Percentiles rank a stretch among this genome's conserved stretches.
Evolutionary conservation across 2,113 vertebrate genomes (phyloP).

Genomic region (Sclerurus mexicanus): DNA sequence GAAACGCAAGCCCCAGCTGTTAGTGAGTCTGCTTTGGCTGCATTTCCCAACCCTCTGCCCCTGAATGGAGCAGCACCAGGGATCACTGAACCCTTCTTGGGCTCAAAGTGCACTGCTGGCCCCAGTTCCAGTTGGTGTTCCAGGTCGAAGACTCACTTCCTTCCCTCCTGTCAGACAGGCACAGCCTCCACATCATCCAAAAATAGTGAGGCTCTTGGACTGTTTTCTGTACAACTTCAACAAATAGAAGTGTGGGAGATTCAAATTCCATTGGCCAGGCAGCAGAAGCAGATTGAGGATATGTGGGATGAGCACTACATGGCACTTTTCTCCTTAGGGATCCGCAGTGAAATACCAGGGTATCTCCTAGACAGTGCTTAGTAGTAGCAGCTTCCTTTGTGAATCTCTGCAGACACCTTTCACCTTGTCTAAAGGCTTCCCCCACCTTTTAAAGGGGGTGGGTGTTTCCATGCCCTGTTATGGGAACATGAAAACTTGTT

Average conservation of each 20-base stretch:
- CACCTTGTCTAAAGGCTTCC: not conserved
- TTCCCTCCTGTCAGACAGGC: not conserved
- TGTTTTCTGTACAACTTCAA: not conserved
- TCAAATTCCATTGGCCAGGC: not conserved
- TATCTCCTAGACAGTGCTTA: rapidly evolving
- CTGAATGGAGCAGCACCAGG: not conserved
- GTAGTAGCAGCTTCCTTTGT: not conserved
- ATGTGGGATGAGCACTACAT: not conserved
- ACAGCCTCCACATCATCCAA: not conserved
- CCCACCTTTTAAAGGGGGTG: not conserved
- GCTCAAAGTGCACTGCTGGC: not conserved
- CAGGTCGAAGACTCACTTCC: not conserved
- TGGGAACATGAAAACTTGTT: not conserved
- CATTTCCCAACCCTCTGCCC: not conserved
- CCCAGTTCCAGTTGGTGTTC: rapidly evolving
- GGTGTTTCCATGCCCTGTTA: not conserved
- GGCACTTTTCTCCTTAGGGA: not conserved
- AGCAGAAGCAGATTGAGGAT: not conserved
- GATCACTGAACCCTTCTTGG: not conserved
- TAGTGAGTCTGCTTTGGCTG: not conserved
- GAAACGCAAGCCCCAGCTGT: not conserved
- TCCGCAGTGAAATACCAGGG: rapidly evolving
- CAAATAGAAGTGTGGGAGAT: not conserved
- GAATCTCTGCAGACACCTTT: not conserved
- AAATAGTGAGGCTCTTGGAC: not conserved